Percentiles rank a stretch among this genome's conserved stretches.
phyloP scores from a whole-genome alignment of 2,888 invertebrate species.

The Drosophila austrosaltans region DNA sequence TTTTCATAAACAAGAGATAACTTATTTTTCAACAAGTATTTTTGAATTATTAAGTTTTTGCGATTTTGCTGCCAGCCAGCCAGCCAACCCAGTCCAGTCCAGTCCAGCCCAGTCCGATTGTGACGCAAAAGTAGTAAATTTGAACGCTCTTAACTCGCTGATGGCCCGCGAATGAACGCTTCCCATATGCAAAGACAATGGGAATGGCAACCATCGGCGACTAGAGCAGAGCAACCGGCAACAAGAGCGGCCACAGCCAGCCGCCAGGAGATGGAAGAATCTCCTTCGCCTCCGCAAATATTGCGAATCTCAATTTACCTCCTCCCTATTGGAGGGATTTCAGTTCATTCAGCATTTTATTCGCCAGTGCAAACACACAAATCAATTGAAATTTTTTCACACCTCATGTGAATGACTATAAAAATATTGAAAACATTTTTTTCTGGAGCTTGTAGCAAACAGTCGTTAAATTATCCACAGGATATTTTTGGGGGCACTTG shows the following conservation, averaged over 20 bases:
- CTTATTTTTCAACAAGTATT: constrained; percentile 60
- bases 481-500: constrained; percentile 33
- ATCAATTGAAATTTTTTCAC: constrained; percentile 56
- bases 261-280: constrained; percentile 14
- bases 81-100: neutral
- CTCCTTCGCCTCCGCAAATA: constrained; percentile 12
- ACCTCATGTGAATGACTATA: constrained; percentile 59
- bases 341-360: constrained; percentile 35
- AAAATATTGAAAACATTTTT: constrained; percentile 48
- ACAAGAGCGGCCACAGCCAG: neutral
- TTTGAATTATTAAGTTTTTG: constrained; percentile 66
- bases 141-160: constrained; percentile 27
- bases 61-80: neutral
- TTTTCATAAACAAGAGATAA: constrained; percentile 64
- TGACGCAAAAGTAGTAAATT: constrained; percentile 74
- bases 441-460: constrained; percentile 8
- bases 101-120: constrained; percentile 29
- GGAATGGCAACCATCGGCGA: neutral
- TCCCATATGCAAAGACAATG: constrained; percentile 54
- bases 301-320: constrained; percentile 10
- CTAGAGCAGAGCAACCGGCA: neutral
- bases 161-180: constrained; percentile 60
- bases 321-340: constrained; percentile 21
- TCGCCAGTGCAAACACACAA: constrained; percentile 49
- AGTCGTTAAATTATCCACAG: constrained; percentile 43